Evolutionary conservation across 1,140 invertebrate genomes (phyloP), one percentile per base, ranked within the genome.

Genomic region (Rhyacophila brunnea): DNA sequence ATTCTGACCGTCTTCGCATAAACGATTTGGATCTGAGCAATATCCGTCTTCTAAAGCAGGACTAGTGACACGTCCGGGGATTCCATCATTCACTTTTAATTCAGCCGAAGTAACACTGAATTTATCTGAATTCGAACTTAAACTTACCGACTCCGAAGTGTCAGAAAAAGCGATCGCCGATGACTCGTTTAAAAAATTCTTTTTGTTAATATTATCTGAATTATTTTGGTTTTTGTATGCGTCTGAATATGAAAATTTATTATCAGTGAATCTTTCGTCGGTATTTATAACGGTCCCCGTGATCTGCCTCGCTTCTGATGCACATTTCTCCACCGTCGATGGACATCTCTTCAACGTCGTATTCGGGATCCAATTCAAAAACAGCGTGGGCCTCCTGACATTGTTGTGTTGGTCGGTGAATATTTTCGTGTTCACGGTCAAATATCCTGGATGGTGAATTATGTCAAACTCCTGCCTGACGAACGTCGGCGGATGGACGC

Each of bases 311-410:
- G 77, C 74, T 9, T 78, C 74, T 35, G 67, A 69, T 1, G 71
- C 72, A 49, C 73, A 72, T 35, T 83, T 90, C 68, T 90, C 87
- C 17, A 91, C 79, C 14, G 87, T 86, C 3, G 84, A 85, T 1
- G 92, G 92, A 71, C 94, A 92, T 73, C 89, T 93, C 52, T 88
- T 85, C n/a, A 96, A 73, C 0, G 91, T 91, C 2, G 85, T 85
- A 71, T 96, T 96, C 0, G 95, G 94, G 65, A 96, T 94, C 95
- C 95, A 97, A 48, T 91, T 94, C 0, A 97, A 80, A 58, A 94
- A 87, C 0, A 96, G 72, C 0, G 92, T 96, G 0, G 91, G 90
- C 43, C 88, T 80, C 63, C 84, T 85, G 0, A 83, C 81, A 52
- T 84, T 82, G 65, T 85, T 85, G 58, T 89, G 87, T 66, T 89